These are phyloP conservation scores for Epiblema foenella DNA, from an alignment of 2,888 invertebrate genomes.

Conservation along the genomic window DNA sequence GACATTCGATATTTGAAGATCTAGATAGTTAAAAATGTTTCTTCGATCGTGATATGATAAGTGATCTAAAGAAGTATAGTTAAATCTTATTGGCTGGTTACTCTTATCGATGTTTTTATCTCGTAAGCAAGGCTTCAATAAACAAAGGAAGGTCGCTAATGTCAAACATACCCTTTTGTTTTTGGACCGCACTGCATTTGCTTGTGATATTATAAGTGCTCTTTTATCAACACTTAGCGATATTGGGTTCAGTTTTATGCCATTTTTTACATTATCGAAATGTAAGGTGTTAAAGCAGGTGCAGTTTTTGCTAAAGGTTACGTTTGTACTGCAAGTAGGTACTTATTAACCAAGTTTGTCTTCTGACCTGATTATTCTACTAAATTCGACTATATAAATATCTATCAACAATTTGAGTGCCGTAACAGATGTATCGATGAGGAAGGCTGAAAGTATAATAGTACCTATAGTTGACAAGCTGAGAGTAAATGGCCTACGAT, in stretches of 20 bases:
- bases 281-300: conserved; percentile 7
- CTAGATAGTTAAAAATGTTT: neutral
- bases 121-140: conserved; percentile 4
- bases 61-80: conserved; percentile 14
- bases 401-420: too few species aligned
- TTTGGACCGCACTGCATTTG: neutral
- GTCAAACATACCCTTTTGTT: conserved; percentile 20
- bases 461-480: too few species aligned
- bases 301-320: conserved; percentile 7
- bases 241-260: conserved; percentile 5
- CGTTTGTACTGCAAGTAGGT: neutral
- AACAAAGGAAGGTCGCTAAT: conserved; percentile 35
- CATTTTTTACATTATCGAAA: conserved; percentile 22
- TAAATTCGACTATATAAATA: too few species aligned
- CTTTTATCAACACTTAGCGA: conserved; percentile 10
- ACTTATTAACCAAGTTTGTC: neutral
- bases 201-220: conserved; percentile 26
- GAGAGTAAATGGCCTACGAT: too few species aligned
- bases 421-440: too few species aligned
- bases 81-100: neutral
- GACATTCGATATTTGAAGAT: neutral
- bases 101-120: neutral
- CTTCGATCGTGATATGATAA: conserved; percentile 18
- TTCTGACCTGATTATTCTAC: too few species aligned
- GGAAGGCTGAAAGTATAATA: too few species aligned